Conservation (phyloP, 2,888 invertebrate genomes). For the Hedya salicella region DNA sequence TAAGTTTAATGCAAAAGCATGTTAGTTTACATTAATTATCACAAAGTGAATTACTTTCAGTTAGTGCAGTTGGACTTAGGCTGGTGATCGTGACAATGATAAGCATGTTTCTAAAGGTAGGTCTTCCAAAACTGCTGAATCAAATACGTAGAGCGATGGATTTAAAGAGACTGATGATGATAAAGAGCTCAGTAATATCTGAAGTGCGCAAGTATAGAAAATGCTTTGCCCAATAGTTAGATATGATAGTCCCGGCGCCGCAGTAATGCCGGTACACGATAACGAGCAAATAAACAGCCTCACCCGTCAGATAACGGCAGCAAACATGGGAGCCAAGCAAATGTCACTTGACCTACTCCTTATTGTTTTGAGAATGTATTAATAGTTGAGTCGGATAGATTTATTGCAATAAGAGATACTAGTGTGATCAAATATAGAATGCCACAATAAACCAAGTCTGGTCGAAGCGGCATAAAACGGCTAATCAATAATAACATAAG, state of each 20-base stretch:
- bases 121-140: no score
- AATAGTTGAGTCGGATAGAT: not conserved
- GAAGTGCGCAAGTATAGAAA: not conserved
- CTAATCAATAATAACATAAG: no score
- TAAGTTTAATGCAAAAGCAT: no score
- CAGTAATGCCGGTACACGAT: slow-evolving; percentile 23
- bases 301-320: slow-evolving; percentile 40
- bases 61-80: no score
- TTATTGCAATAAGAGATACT: slow-evolving; percentile 2
- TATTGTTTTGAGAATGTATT: slow-evolving; percentile 30
- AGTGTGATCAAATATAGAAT: not conserved
- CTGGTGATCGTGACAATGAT: no score
- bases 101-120: no score
- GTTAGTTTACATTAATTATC: no score
- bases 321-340: slow-evolving; percentile 24
- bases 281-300: slow-evolving; percentile 19
- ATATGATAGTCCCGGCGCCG: slow-evolving; percentile 7
- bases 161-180: no score
- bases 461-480: no score
- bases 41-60: no score
- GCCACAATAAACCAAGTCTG: not conserved
- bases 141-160: no score
- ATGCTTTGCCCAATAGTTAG: not conserved
- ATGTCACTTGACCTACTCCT: slow-evolving; percentile 39
- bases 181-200: no score